Evolutionary conservation across 30 jellyfish, hydroid and myxozoan species (phyloP).

Genomic region (Mastigias papua): DNA sequence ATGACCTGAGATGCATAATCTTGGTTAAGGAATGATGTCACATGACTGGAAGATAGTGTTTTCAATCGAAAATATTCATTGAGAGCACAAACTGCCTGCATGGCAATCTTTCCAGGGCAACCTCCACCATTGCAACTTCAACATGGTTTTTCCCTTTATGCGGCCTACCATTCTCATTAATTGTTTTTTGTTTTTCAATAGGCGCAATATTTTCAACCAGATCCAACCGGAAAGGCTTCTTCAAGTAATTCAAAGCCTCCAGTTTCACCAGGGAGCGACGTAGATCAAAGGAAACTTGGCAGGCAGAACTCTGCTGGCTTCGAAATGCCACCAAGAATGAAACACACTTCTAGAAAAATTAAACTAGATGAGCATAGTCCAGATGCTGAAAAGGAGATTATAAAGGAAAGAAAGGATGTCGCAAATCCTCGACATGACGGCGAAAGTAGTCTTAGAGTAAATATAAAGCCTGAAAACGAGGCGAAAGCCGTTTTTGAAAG

Average conservation of each 20-base stretch:
- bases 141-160: no score
- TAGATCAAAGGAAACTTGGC: background rate
- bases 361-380: background rate
- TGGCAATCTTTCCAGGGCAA: no score
- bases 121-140: no score
- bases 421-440: background rate
- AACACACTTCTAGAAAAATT: background rate
- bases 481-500: constrained; percentile 20
- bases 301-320: background rate
- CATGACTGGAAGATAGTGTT: no score
- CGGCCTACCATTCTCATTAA: no score
- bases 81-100: no score
- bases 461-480: background rate
- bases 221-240: background rate
- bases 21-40: no score
- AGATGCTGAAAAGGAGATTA: constrained; percentile 13
- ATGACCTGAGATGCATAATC: no score
- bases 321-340: constrained; percentile 28
- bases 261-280: constrained; percentile 14
- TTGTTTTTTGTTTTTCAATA: background rate
- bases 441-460: background rate
- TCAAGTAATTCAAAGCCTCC: background rate
- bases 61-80: no score
- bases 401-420: background rate
- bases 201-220: background rate